Conservation (phyloP, 1,140 invertebrate genomes). For the Nixonia krombeini region DNA sequence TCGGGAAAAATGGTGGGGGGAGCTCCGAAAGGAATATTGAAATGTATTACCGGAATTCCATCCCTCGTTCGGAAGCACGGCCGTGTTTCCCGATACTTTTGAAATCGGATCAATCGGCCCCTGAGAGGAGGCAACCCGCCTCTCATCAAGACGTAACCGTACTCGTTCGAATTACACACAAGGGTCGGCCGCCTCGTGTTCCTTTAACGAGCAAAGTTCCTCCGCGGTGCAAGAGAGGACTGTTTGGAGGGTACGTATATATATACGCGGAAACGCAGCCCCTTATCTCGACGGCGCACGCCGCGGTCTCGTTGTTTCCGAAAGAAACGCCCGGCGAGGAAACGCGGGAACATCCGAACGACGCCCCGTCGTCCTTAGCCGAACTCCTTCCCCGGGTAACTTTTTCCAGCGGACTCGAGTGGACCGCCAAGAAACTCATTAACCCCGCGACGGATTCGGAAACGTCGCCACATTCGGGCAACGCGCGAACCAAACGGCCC, state of each 20-base stretch:
- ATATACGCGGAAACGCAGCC: slow-evolving; percentile 18
- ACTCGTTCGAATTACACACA: slow-evolving; percentile 25
- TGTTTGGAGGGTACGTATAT: slow-evolving; percentile 23
- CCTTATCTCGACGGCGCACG: slow-evolving; percentile 7
- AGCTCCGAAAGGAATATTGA: too few relatives aligned
- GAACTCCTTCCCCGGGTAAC: too few relatives aligned
- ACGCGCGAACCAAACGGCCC: neutral
- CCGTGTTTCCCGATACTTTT: too few relatives aligned
- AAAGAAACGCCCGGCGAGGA: neutral
- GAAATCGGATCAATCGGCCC: too few relatives aligned
- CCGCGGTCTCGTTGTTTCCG: slow-evolving; percentile 18
- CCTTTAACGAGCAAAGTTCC: slow-evolving; percentile 36
- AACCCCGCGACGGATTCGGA: slow-evolving; percentile 1
- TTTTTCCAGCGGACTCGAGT: slow-evolving; percentile 11
- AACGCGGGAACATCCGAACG: too few relatives aligned
- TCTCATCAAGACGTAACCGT: slow-evolving; percentile 24
- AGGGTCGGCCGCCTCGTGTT: slow-evolving; percentile 25
- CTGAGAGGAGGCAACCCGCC: too few relatives aligned
- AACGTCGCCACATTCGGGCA: slow-evolving; percentile 22
- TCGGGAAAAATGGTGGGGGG: too few relatives aligned
- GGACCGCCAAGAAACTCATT: slow-evolving; percentile 34
- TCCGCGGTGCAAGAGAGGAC: slow-evolving; percentile 4
- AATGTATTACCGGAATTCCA: too few relatives aligned
- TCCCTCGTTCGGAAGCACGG: too few relatives aligned
- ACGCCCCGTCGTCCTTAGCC: too few relatives aligned